Conservation (phyloP, 2,888 invertebrate species). For the Ditula angustiorana region DNA sequence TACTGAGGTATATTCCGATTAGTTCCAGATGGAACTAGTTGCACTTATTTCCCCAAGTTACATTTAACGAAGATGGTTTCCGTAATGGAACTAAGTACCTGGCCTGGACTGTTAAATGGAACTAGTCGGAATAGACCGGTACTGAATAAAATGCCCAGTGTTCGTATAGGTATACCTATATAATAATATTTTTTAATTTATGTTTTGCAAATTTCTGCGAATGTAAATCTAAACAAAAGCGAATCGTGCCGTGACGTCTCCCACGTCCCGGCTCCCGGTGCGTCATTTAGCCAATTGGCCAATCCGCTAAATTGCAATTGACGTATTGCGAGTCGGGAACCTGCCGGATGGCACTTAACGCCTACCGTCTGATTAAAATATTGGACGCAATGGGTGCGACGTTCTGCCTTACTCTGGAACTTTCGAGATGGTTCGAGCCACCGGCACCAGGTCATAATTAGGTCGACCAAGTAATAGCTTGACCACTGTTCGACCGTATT, state of each 20-base stretch:
- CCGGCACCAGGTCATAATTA: too few relatives aligned
- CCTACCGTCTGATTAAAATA: conserved; percentile 4
- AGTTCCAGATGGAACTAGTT: too few relatives aligned
- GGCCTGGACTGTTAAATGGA: too few relatives aligned
- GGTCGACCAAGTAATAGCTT: not conserved
- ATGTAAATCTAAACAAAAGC: conserved; percentile 7
- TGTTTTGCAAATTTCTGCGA: too few relatives aligned
- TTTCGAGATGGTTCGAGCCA: conserved; percentile 3
- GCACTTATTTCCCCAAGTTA: too few relatives aligned
- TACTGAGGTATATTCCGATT: too few relatives aligned
- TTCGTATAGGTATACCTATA: too few relatives aligned
- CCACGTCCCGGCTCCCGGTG: conserved; percentile 2
- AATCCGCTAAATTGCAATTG: conserved; percentile 48
- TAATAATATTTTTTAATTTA: too few relatives aligned
- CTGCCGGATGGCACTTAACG: conserved; percentile 9
- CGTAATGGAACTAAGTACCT: too few relatives aligned
- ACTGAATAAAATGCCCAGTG: too few relatives aligned
- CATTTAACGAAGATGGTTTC: too few relatives aligned
- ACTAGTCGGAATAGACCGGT: too few relatives aligned
- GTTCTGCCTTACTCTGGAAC: not conserved
- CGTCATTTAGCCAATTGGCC: conserved; percentile 43
- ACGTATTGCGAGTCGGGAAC: conserved; percentile 37
- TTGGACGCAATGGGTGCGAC: not conserved
- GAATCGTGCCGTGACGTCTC: conserved; percentile 40
- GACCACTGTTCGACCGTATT: not conserved